A percentile compares a stretch with the other conserved stretches of the same genome.
These are phyloP conservation scores for Cheilosia urbana DNA, from an alignment of 2,888 invertebrate species.

Conservation along the genomic window DNA sequence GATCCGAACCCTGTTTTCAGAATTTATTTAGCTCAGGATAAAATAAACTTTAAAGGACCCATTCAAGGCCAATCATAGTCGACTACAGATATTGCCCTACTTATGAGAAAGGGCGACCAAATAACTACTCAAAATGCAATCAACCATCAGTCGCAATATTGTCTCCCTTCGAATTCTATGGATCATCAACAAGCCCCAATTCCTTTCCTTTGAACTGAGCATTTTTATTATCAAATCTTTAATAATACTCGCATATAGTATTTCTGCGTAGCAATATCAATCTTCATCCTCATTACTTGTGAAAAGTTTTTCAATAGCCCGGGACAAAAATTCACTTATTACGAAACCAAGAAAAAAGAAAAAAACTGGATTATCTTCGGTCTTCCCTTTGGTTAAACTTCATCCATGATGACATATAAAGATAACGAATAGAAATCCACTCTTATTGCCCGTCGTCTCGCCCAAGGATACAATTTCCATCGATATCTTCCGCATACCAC, in stretches of 20 bases:
- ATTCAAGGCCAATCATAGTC: too few relatives aligned
- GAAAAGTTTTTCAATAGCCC: conserved; percentile 5
- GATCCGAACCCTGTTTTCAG: too few relatives aligned
- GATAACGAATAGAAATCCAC: conserved; percentile 21
- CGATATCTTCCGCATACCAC: conserved; percentile 20
- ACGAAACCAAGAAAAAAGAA: conserved; percentile 28
- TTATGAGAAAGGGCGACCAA: too few relatives aligned
- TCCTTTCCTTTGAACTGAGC: background rate
- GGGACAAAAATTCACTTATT: conserved; percentile 30
- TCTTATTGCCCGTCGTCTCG: conserved; percentile 23
- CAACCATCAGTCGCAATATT: too few relatives aligned
- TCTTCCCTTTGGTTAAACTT: conserved; percentile 37
- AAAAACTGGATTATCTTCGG: conserved; percentile 31
- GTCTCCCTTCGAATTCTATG: too few relatives aligned
- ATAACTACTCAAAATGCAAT: too few relatives aligned
- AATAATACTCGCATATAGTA: background rate
- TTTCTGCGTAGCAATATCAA: background rate
- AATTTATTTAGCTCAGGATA: too few relatives aligned
- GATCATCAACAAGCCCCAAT: too few relatives aligned
- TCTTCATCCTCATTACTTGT: conserved; percentile 20
- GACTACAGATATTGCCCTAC: too few relatives aligned
- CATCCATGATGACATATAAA: conserved; percentile 34
- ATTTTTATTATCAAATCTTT: background rate
- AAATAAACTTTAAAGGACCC: too few relatives aligned
- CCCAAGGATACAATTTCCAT: conserved; percentile 39